Evolutionary conservation across 2,888 invertebrate species (phyloP).

Genomic region (Sesia apiformis): DNA sequence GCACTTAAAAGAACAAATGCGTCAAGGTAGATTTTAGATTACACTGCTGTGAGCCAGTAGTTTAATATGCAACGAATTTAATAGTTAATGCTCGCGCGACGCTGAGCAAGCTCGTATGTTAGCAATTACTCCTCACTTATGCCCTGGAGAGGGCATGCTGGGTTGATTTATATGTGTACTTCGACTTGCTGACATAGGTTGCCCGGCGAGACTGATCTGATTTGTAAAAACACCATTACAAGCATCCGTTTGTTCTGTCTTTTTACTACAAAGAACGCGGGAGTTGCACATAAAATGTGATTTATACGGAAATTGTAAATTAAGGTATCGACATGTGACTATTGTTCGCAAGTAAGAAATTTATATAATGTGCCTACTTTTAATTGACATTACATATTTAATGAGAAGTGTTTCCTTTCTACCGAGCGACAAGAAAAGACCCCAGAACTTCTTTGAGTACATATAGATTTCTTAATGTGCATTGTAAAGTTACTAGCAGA

Average conservation of each 20-base stretch:
- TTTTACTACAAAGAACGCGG: too few species aligned
- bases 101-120: conserved; percentile 51
- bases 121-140: conserved; percentile 68
- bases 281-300: too few species aligned
- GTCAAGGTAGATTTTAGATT: conserved; percentile 43
- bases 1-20: conserved; percentile 27
- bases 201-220: conserved; percentile 33
- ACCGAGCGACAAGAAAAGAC: too few species aligned
- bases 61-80: conserved; percentile 74
- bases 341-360: too few species aligned
- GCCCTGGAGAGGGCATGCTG: conserved; percentile 44
- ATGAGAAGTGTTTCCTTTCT: too few species aligned
- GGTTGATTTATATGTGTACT: conserved; percentile 59
- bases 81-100: conserved; percentile 68
- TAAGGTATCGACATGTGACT: too few species aligned
- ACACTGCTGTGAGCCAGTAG: conserved; percentile 53
- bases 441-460: too few species aligned
- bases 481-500: too few species aligned
- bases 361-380: too few species aligned
- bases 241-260: conserved; percentile 5
- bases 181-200: conserved; percentile 48
- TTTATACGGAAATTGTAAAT: too few species aligned
- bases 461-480: too few species aligned
- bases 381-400: too few species aligned
- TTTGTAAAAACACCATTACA: conserved; percentile 18